Percentiles rank a stretch among this genome's conserved stretches.
Conservation (phyloP, 1,140 invertebrate species). For the Pantala flavescens region DNA sequence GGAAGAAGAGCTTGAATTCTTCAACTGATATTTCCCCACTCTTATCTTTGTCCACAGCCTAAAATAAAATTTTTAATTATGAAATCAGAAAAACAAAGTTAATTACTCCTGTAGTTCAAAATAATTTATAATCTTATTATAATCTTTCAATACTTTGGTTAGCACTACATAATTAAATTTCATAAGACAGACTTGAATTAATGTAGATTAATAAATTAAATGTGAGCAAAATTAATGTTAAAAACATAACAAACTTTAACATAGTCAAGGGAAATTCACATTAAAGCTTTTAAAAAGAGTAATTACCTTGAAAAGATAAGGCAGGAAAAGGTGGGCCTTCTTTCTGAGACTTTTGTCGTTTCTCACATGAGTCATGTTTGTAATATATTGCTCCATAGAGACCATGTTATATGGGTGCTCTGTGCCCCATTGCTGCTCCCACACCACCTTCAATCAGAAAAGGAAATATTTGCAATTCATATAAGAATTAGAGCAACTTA, state of each 20-base stretch:
- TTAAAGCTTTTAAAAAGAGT: too few relatives aligned
- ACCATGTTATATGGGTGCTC: conserved; percentile 68
- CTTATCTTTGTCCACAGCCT: conserved; percentile 72
- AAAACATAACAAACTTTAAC: too few relatives aligned
- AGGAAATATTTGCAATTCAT: conserved; percentile 19
- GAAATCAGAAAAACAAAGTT: conserved; percentile 20
- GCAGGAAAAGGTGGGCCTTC: conserved; percentile 61
- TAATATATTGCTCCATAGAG: conserved; percentile 65
- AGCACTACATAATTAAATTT: too few relatives aligned
- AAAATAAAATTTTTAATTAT: conserved; percentile 27
- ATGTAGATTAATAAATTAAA: too few relatives aligned
- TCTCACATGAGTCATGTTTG: conserved; percentile 67
- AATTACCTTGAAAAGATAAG: conserved; percentile 64
- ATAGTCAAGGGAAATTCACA: too few relatives aligned
- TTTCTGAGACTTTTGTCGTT: conserved; percentile 60
- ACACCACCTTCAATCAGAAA: conserved; percentile 47
- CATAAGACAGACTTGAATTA: too few relatives aligned
- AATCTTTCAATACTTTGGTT: too few relatives aligned
- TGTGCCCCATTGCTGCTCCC: conserved; percentile 74
- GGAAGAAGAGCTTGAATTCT: conserved; percentile 72
- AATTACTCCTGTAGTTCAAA: conserved; percentile 10
- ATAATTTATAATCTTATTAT: conserved; percentile 3
- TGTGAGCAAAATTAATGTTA: too few relatives aligned
- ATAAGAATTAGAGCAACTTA: conserved; percentile 12
- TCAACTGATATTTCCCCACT: conserved; percentile 64